Percentiles rank a stretch among this genome's conserved stretches.
These are phyloP conservation scores for Solea solea DNA, from an alignment of 2,113 vertebrate species.

Conservation along the genomic window DNA sequence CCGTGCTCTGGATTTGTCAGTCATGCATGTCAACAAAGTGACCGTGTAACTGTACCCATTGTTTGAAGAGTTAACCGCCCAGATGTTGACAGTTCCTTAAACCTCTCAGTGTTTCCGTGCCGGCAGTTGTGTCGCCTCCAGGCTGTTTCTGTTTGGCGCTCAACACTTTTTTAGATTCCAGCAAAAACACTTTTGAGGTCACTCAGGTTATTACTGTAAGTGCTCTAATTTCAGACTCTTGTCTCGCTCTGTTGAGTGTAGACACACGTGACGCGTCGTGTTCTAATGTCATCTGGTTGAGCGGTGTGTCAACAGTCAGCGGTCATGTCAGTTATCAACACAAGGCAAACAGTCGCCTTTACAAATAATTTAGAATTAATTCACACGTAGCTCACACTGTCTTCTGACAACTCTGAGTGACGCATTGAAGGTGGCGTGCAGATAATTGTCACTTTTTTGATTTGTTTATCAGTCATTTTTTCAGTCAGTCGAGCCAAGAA, in stretches of 20 bases:
- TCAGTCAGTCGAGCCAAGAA: no score
- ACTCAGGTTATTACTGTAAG: not conserved
- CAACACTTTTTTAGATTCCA: not conserved
- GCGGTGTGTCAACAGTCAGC: not conserved
- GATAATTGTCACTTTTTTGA: not conserved
- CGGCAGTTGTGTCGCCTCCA: constrained; percentile 9
- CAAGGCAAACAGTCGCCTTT: not conserved
- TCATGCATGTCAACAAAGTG: constrained; percentile 10
- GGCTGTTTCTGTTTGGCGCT: not conserved
- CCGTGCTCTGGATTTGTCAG: constrained; percentile 9
- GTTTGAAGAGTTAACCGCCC: constrained; percentile 21
- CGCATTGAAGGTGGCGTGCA: no score
- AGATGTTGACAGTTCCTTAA: constrained; percentile 32
- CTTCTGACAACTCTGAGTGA: not conserved
- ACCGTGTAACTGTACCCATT: constrained; percentile 6
- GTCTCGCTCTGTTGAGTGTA: not conserved
- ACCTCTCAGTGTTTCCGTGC: constrained; percentile 23
- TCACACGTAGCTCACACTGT: not conserved
- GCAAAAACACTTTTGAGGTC: not conserved
- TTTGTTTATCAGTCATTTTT: not conserved
- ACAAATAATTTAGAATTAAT: not conserved
- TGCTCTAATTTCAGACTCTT: not conserved
- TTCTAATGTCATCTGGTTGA: not conserved
- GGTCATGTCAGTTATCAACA: not conserved
- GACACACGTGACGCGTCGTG: no score